Base-by-base conservation (phyloP, 1,140 invertebrate species). In the Bombus soroeensis region DNA sequence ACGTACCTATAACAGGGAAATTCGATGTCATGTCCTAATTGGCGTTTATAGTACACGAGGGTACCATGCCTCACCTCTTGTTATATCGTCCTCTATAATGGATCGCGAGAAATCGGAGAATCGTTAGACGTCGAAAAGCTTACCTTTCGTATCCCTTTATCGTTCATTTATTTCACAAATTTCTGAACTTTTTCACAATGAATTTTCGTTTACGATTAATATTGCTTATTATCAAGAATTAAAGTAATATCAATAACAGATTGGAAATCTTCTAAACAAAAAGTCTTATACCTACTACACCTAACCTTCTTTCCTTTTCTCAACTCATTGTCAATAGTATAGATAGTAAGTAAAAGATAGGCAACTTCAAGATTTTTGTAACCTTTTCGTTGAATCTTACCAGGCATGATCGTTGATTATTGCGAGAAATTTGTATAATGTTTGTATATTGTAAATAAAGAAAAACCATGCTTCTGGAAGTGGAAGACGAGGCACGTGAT, bases 401-500 rank as follows among this genome's bases (percentile, higher is more conserved):
- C 18, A 53, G 18, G 6, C 47, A 22, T 6, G 18, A 53, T 53
- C 18, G 1, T 32, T n/a, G 22, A 41, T n/a, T 9, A 1, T 15
- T n/a, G 41, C 10, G 22, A 64, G 57, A 75, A 47, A n/a, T 22
- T 66, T 75, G 5, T n/a, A 13, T n/a, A 18, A 83, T 68, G 9
- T 34, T 34, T 9, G 18, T 41, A 41, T 68, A 41, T 68, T 39
- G 62, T 57, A 28, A 47, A 28, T 25, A 57, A 32, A 53, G 57
- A 28, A n/a, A 53, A 74, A 88, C 32, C 71, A 92, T 92, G 92
- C 83, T 92, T 22, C 72, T 91, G 2, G 93, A 93, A 72, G 78
- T 90, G n/a, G 93, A 92, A 3, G 88, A 91, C 3, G 93, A 94
- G 25, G 90, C 75, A 10, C 88, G 92, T 13, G 91, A 94, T 43